phyloP scores from a whole-genome alignment of 2,113 vertebrate species.

The Chaenogobius annularis region DNA sequence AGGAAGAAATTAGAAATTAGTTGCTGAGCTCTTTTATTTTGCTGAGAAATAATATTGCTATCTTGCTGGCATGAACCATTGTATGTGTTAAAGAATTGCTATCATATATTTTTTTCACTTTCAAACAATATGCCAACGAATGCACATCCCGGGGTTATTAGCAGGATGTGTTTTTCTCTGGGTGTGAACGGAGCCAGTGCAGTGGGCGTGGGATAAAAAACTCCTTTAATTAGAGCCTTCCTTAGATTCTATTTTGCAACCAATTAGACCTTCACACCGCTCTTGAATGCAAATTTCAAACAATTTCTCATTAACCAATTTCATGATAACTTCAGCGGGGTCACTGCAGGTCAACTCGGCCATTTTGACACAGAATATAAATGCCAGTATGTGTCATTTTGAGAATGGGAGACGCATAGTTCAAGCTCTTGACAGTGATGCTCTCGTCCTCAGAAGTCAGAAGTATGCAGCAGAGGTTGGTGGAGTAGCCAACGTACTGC shows the following conservation, averaged over 20 bases:
- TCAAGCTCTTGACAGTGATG: conserved; percentile 1
- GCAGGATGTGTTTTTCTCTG: not conserved
- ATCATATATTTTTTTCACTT: not conserved
- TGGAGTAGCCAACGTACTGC: too few relatives aligned
- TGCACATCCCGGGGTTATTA: conserved; percentile 8
- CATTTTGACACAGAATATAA: conserved; percentile 64
- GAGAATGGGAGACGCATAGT: conserved; percentile 17
- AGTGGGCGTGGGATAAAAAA: conserved; percentile 13
- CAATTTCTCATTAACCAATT: conserved; percentile 56
- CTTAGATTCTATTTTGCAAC: conserved; percentile 36
- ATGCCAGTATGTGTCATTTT: conserved; percentile 39
- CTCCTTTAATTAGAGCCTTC: conserved; percentile 33
- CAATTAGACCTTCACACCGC: conserved; percentile 47
- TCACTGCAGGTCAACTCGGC: conserved; percentile 41
- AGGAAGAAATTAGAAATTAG: not conserved
- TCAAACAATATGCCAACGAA: not conserved
- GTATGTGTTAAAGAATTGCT: not conserved
- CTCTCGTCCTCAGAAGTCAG: not conserved
- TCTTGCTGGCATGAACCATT: not conserved
- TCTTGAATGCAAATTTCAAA: conserved; percentile 60
- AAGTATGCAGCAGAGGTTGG: not conserved
- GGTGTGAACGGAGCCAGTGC: conserved; percentile 7
- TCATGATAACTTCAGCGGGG: conserved; percentile 51
- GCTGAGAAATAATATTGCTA: not conserved
- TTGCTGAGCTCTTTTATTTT: not conserved